phyloP scores from a whole-genome alignment of 2,797 vertebrate species.

The Champsocephalus esox region DNA sequence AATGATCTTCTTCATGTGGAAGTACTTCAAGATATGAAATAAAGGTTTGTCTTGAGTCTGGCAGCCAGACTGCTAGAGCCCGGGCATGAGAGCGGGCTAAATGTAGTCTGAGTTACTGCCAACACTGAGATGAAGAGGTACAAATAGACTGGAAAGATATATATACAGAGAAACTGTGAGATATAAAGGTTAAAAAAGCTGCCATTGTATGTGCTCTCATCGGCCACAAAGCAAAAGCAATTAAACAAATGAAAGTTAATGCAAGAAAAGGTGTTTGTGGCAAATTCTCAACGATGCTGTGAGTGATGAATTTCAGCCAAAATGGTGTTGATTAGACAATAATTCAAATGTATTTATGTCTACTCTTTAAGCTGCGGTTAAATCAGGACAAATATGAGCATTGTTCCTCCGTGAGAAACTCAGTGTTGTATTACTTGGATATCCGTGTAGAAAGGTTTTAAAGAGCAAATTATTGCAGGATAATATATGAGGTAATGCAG shows the following conservation, averaged over 20 bases:
- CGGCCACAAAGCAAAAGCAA: not conserved
- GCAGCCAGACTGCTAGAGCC: slow-evolving; percentile 2
- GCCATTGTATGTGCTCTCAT: not conserved
- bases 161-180: not conserved
- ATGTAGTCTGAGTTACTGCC: slow-evolving; percentile 32
- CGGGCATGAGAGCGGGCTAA: slow-evolving; percentile 4
- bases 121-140: slow-evolving; percentile 1
- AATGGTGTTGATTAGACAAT: not conserved
- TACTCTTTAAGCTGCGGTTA: not conserved
- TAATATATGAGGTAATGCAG: not conserved
- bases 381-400: not conserved
- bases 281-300: not conserved
- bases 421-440: not conserved
- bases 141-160: slow-evolving; percentile 21
- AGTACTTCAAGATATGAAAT: slow-evolving; percentile 7
- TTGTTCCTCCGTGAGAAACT: not conserved
- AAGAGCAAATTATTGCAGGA: slow-evolving; percentile 20
- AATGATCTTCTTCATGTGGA: not conserved
- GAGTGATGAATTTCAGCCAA: not conserved
- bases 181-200: not conserved
- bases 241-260: not conserved
- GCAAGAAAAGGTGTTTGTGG: not conserved
- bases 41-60: not conserved
- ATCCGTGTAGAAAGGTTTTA: not conserved
- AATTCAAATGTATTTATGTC: not conserved